Base-by-base conservation (phyloP, 2,113 vertebrate genomes). In the Ammodytes dubius region DNA sequence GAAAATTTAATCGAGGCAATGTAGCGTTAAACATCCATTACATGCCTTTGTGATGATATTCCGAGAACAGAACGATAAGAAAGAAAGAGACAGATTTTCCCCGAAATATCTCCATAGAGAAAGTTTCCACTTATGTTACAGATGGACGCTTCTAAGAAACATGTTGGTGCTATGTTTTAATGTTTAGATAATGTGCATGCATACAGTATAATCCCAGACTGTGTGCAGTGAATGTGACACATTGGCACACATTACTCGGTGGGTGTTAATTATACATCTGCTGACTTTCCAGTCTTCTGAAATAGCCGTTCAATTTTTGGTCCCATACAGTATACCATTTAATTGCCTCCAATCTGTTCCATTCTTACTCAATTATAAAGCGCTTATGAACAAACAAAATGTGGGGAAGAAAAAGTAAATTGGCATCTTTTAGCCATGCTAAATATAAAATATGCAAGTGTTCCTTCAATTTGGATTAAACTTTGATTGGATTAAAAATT, bases 401-500 rank as follows among this genome's bases (percentile, higher is more conserved):
- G 70, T 43, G n/a, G 46, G 1, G 27, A 15, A 59, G 19, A 59
- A 63, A 27, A 73, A 70, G 54, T 57, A n/a, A 80, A 79, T 67
- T 39, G 39, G 5, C 56, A 71, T 60, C 53, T 59, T 74, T 73
- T 70, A 60, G 56, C 64, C 14, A 50, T 56, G 79, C 67, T 60
- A 74, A 49, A 59, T 49, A 53, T 42, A 47, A 77, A 84, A 68
- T 43, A 49, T 63, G n/a, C 74, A 58, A 56, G 49, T 27, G 49
- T 64, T 65, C 67, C 68, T 79, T 84, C 59, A 54, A 67, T 81
- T 88, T 70, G 47, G 61, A 90, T 84, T 78, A 73, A 71, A 84
- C 42, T 85, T 90, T 87, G 81, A 90, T 86, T 84, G 70, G 77
- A 88, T 89, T 85, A 81, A 89, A 81, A 77, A 74, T 81, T 47